phyloP scores from a whole-genome alignment of 2,113 vertebrate species.

The Eulemur rufifrons region DNA sequence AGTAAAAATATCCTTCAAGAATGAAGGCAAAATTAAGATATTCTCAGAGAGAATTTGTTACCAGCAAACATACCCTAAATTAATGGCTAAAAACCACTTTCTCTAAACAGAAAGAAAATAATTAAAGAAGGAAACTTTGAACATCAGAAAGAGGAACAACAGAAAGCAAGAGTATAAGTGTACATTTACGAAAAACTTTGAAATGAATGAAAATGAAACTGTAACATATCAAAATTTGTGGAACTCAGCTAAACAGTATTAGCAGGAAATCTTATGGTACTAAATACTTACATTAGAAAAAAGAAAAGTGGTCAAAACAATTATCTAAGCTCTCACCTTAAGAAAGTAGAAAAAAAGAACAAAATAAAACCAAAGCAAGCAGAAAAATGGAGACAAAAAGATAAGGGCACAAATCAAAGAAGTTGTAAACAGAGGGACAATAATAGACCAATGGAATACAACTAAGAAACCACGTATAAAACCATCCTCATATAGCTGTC shows the following conservation, averaged over 20 bases:
- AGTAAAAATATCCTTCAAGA: neutral
- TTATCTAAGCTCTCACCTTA: neutral
- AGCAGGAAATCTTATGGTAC: neutral
- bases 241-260: neutral
- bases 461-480: too few species aligned
- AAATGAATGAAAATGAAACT: neutral
- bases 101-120: neutral
- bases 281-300: neutral
- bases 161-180: neutral
- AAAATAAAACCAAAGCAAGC: neutral
- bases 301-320: neutral
- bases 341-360: neutral
- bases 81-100: neutral
- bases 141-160: neutral
- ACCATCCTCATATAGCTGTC: too few species aligned
- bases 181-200: neutral
- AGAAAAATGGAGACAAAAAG: neutral
- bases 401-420: neutral
- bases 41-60: neutral
- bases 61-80: neutral
- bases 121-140: neutral
- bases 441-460: too few species aligned
- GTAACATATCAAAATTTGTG: neutral
- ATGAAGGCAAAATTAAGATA: neutral
- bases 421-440: neutral